These are phyloP conservation scores for Poecile montanus DNA, from an alignment of 2,797 vertebrate genomes.

Conservation along the genomic window DNA sequence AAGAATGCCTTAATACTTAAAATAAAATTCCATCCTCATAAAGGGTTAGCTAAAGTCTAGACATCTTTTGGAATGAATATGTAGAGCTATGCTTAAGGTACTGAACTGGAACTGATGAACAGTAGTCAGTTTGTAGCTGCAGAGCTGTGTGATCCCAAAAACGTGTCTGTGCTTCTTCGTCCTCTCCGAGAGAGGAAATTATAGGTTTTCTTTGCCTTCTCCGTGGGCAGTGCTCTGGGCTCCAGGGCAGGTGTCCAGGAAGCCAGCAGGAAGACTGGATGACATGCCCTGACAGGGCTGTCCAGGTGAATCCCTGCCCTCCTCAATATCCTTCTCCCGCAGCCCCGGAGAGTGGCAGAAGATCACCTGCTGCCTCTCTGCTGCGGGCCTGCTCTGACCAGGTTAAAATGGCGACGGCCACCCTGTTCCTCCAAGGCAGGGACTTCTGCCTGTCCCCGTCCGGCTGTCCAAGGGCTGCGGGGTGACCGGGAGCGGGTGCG, in stretches of 20 bases:
- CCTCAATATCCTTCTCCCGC: rapidly evolving
- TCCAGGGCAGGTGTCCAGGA: neutral
- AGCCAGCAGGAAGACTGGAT: neutral
- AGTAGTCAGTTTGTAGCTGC: neutral
- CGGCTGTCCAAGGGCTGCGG: neutral
- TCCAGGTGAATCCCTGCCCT: neutral
- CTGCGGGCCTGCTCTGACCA: neutral
- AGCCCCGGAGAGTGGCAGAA: neutral
- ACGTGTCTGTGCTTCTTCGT: rapidly evolving
- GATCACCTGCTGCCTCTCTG: neutral
- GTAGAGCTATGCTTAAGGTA: neutral
- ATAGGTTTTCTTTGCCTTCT: neutral
- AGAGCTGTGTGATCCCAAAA: neutral
- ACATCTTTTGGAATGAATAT: neutral
- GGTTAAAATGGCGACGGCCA: neutral
- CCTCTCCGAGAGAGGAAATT: neutral
- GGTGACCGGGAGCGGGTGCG: neutral
- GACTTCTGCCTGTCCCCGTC: neutral
- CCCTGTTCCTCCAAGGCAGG: neutral
- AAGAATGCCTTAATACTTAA: neutral
- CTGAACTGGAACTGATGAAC: neutral
- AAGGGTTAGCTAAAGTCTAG: neutral
- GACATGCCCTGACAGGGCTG: neutral
- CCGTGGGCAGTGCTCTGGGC: neutral
- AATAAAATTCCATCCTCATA: neutral